Percentiles rank a stretch among this genome's conserved stretches.
These are phyloP conservation scores for Lypha dubia DNA, from an alignment of 2,888 invertebrate genomes.

Conservation along the genomic window DNA sequence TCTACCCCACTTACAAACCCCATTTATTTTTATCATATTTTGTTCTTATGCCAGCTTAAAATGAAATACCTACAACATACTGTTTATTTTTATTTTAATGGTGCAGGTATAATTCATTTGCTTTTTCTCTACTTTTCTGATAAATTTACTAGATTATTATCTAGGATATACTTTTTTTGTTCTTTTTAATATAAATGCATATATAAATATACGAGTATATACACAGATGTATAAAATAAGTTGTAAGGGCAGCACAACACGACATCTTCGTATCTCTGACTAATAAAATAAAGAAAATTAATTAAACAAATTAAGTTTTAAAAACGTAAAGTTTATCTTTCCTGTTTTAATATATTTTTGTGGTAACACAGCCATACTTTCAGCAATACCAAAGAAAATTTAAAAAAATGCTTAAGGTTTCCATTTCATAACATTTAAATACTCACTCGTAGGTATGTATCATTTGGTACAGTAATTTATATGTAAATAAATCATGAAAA, in stretches of 20 bases:
- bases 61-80: constrained; percentile 45
- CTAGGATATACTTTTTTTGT: constrained; percentile 2
- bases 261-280: constrained; percentile 63
- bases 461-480: too few relatives aligned
- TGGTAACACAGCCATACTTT: neutral
- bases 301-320: constrained; percentile 78
- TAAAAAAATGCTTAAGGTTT: neutral
- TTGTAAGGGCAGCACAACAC: constrained; percentile 35
- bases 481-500: constrained; percentile 8
- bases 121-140: neutral
- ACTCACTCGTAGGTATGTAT: neutral
- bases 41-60: constrained; percentile 50
- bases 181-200: constrained; percentile 20
- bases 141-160: constrained; percentile 45
- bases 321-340: constrained; percentile 45
- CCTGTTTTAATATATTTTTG: neutral
- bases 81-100: neutral
- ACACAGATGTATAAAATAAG: neutral
- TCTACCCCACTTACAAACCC: constrained; percentile 32
- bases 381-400: neutral
- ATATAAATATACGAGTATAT: too few relatives aligned
- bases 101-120: neutral
- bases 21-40: constrained; percentile 55
- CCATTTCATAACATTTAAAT: neutral
- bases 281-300: constrained; percentile 78